Evolutionary conservation across 2,888 invertebrate species (phyloP).

Genomic region (Dioctria rufipes): DNA sequence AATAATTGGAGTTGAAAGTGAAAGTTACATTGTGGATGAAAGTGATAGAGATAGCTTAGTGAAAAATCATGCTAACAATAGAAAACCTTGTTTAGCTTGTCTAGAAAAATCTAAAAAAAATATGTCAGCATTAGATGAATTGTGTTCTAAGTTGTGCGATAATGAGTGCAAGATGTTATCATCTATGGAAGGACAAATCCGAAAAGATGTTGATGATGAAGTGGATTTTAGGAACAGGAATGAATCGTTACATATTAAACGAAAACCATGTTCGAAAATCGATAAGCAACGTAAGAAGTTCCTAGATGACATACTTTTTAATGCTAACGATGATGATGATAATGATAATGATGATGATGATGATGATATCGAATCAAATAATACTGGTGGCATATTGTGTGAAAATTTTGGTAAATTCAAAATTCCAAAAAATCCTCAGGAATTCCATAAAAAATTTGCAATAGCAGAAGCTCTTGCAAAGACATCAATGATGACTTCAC

Average conservation of each 20-base stretch:
- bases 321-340: conserved; percentile 53
- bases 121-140: conserved; percentile 62
- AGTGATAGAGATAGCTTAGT: conserved; percentile 8
- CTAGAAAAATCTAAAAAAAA: background rate
- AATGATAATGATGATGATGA: conserved; percentile 57
- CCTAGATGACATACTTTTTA: conserved; percentile 62
- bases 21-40: conserved; percentile 59
- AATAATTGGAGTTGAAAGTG: conserved; percentile 54
- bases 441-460: conserved; percentile 72
- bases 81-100: conserved; percentile 15
- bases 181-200: background rate
- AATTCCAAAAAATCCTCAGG: conserved; percentile 19
- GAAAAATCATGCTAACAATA: background rate
- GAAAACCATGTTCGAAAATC: conserved; percentile 57
- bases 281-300: conserved; percentile 64
- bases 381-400: too few species aligned
- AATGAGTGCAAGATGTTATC: conserved; percentile 62
- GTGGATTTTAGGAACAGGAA: background rate
- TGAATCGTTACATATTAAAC: background rate
- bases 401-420: conserved; percentile 23
- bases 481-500: conserved; percentile 75
- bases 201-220: conserved; percentile 15
- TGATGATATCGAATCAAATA: too few species aligned
- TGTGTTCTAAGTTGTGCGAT: conserved; percentile 67
- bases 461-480: conserved; percentile 75